Conservation (phyloP, 2,113 vertebrate species). For the Tetrax tetrax region DNA sequence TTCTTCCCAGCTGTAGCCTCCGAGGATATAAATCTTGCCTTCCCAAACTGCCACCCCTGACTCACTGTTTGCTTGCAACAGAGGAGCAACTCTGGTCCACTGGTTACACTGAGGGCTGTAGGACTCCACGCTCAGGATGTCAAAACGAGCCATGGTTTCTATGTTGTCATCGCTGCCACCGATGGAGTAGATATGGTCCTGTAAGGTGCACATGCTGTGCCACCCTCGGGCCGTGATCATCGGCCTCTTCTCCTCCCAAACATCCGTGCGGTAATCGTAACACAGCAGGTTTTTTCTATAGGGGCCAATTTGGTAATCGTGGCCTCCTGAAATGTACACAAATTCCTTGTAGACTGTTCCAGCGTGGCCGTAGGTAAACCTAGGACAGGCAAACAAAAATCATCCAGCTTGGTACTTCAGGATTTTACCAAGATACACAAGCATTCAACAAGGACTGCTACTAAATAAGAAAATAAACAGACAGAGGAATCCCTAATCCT, state of each 20-base stretch:
- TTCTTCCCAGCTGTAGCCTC: slow-evolving; percentile 95
- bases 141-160: slow-evolving; percentile 91
- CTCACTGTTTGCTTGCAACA: slow-evolving; percentile 91
- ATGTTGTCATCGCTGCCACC: slow-evolving; percentile 92
- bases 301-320: slow-evolving; percentile 92
- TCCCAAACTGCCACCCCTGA: slow-evolving; percentile 87
- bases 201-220: slow-evolving; percentile 95
- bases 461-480: neutral
- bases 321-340: slow-evolving; percentile 93
- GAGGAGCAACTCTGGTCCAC: slow-evolving; percentile 86
- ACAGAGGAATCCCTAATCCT: neutral
- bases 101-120: slow-evolving; percentile 87
- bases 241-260: slow-evolving; percentile 86
- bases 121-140: slow-evolving; percentile 90
- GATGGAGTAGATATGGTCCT: slow-evolving; percentile 87
- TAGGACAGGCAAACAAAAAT: slow-evolving; percentile 33
- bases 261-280: slow-evolving; percentile 80
- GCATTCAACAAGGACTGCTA: neutral
- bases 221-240: slow-evolving; percentile 90
- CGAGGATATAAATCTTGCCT: slow-evolving; percentile 89
- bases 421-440: neutral
- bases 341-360: slow-evolving; percentile 86
- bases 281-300: slow-evolving; percentile 91
- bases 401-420: fast-evolving
- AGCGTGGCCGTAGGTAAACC: slow-evolving; percentile 92